phyloP scores from a whole-genome alignment of 1,140 invertebrate genomes.

The Pogonognathellus flavescens region DNA sequence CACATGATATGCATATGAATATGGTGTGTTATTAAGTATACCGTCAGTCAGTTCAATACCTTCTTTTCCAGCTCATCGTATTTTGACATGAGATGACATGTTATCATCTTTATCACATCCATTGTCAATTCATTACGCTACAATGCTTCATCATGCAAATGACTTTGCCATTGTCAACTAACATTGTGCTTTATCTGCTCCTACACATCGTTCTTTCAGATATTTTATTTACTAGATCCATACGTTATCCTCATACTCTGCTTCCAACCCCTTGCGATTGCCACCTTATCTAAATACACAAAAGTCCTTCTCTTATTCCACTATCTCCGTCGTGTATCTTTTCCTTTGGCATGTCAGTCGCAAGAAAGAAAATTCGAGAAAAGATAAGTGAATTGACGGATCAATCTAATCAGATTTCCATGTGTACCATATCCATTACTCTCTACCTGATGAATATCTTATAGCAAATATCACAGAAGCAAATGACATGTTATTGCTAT shows the following conservation, averaged over 20 bases:
- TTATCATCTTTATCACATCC: conserved; percentile 63
- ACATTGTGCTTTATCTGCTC: conserved; percentile 15
- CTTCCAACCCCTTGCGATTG: background rate
- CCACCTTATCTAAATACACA: background rate
- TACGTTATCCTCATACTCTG: background rate
- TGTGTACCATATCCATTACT: conserved; percentile 2
- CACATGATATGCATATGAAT: conserved; percentile 18
- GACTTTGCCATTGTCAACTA: conserved; percentile 48
- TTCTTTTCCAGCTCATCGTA: conserved; percentile 48
- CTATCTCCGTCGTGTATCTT: conserved; percentile 8
- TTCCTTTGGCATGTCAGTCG: background rate
- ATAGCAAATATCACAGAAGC: no score
- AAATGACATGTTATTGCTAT: background rate
- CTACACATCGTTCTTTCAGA: background rate
- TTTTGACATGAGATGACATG: conserved; percentile 65
- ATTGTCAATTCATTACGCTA: conserved; percentile 63
- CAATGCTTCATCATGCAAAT: conserved; percentile 52
- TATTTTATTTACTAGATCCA: background rate
- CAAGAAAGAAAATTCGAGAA: conserved; percentile 34
- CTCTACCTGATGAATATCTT: background rate
- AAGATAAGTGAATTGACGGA: conserved; percentile 16
- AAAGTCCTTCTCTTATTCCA: background rate
- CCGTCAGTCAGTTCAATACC: background rate
- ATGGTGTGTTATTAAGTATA: background rate
- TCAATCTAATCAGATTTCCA: conserved; percentile 26